A percentile compares a stretch with the other conserved stretches of the same genome.
Evolutionary conservation across 2,113 vertebrate genomes (phyloP).

Genomic region (Larimichthys crocea): DNA sequence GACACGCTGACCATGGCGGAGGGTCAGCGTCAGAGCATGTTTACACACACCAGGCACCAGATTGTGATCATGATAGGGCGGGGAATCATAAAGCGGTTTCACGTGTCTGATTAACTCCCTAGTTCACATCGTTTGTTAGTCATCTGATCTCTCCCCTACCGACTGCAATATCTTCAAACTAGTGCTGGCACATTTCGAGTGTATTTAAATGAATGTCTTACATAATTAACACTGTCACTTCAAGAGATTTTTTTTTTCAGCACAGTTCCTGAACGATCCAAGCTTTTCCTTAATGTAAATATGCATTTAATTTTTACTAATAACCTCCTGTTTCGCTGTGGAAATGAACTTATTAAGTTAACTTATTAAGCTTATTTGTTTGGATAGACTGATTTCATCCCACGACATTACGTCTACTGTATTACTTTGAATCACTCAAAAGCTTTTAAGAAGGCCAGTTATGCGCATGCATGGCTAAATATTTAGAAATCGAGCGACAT

Average conservation of each 20-base stretch:
- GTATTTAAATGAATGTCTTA: not conserved
- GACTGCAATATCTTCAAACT: not conserved
- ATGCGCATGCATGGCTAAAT: not conserved
- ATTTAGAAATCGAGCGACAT: not conserved
- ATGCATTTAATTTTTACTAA: conserved; percentile 29
- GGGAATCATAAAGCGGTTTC: conserved; percentile 7
- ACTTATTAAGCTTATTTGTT: not conserved
- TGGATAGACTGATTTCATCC: not conserved
- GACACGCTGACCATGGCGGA: not conserved
- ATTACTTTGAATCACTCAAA: not conserved
- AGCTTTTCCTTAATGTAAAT: conserved; percentile 9
- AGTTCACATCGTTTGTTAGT: not conserved
- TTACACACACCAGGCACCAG: conserved; percentile 1
- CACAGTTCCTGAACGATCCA: not conserved
- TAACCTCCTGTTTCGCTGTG: not conserved
- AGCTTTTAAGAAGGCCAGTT: not conserved
- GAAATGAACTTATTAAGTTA: conserved; percentile 1
- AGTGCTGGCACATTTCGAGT: not conserved
- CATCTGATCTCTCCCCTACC: conserved; percentile 3
- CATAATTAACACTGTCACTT: conserved; percentile 24
- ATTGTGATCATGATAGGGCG: conserved; percentile 1
- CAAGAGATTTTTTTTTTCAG: conserved; percentile 6
- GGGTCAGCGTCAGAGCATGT: not conserved
- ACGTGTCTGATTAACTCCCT: not conserved
- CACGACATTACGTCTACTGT: not conserved